Percentiles rank a stretch among this genome's conserved stretches.
These are phyloP conservation scores for Eubucco bourcierii DNA, from an alignment of 2,113 vertebrate genomes.

Conservation along the genomic window DNA sequence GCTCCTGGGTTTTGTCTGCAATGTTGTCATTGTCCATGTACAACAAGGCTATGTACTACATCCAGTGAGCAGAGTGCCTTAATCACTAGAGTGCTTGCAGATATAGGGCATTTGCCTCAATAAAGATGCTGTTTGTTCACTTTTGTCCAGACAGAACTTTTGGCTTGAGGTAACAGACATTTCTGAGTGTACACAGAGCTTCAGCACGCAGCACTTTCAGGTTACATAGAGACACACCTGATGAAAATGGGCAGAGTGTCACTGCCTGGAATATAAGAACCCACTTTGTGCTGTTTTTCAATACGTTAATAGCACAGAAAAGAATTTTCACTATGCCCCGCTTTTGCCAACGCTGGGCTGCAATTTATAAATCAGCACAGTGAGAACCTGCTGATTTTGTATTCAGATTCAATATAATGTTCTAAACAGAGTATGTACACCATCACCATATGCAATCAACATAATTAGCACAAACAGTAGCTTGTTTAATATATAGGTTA, in stretches of 20 bases:
- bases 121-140: neutral
- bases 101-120: neutral
- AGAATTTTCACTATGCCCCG: constrained; percentile 22
- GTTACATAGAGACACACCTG: neutral
- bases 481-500: constrained; percentile 41
- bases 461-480: constrained; percentile 49
- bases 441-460: constrained; percentile 33
- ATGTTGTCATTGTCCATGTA: neutral
- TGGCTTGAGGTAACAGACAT: neutral
- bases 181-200: neutral
- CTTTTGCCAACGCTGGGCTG: neutral
- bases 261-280: neutral
- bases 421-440: constrained; percentile 48
- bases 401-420: constrained; percentile 26
- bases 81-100: accelerated
- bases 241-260: neutral
- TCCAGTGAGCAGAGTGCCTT: neutral
- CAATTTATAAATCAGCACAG: constrained; percentile 22
- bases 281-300: neutral
- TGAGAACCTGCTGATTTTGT: constrained; percentile 41
- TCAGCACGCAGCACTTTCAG: neutral
- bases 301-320: neutral
- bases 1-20: neutral
- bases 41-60: neutral
- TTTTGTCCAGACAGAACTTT: neutral